Conservation (phyloP, 2,113 vertebrate genomes). For the Empidonax traillii region DNA sequence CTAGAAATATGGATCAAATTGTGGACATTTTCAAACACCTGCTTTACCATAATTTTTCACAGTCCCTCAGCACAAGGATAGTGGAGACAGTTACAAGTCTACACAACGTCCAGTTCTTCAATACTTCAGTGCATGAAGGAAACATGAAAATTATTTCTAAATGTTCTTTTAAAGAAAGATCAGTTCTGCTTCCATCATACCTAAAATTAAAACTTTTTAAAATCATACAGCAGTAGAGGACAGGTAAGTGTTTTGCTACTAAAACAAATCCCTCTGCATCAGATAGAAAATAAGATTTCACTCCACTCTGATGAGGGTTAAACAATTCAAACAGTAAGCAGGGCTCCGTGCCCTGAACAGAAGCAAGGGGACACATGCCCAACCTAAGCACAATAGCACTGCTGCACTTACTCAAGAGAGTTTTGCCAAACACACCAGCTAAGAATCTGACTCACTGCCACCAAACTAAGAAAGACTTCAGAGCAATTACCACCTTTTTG, state of each 20-base stretch:
- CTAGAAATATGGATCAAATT: not conserved
- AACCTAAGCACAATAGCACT: not conserved
- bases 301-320: not conserved
- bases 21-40: not conserved
- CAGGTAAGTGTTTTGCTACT: not conserved
- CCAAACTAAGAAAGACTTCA: not conserved
- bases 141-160: not conserved
- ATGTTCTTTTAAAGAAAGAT: not conserved
- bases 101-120: not conserved
- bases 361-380: not conserved
- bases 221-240: not conserved
- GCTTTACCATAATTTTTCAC: not conserved
- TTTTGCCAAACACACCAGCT: conserved; percentile 7
- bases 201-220: not conserved
- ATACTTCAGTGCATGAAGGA: not conserved
- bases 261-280: not conserved
- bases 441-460: conserved; percentile 26
- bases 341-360: not conserved
- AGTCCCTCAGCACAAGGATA: not conserved
- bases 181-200: not conserved
- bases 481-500: conserved; percentile 9
- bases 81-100: not conserved
- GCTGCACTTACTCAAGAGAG: not conserved
- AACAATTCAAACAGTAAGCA: not conserved
- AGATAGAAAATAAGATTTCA: not conserved